phyloP scores from a whole-genome alignment of 2,888 invertebrate species.

The Isoperla grammatica region DNA sequence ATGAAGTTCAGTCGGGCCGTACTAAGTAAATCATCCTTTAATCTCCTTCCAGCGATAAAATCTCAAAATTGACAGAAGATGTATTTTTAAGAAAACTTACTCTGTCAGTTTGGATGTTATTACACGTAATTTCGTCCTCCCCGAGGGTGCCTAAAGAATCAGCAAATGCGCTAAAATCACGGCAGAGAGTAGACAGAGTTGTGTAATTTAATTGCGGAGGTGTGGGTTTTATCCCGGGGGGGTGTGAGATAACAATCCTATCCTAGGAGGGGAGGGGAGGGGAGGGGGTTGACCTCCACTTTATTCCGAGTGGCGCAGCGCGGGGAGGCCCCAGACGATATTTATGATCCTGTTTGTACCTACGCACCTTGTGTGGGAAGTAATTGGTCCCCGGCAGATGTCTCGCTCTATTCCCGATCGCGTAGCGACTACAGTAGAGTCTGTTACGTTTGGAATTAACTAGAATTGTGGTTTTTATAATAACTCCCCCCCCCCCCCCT shows the following conservation, averaged over 20 bases:
- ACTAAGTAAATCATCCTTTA: too few relatives aligned
- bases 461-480: too few relatives aligned
- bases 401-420: background rate
- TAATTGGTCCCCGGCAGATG: conserved; percentile 8
- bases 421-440: too few relatives aligned
- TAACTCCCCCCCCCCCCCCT: too few relatives aligned
- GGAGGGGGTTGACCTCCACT: conserved; percentile 5
- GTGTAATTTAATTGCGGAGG: conserved; percentile 7
- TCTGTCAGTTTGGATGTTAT: too few relatives aligned
- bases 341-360: conserved; percentile 13
- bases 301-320: background rate
- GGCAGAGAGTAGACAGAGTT: background rate
- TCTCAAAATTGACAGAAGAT: too few relatives aligned
- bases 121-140: background rate
- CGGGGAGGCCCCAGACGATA: too few relatives aligned
- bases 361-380: background rate
- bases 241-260: conserved; percentile 11
- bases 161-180: background rate
- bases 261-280: background rate
- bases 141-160: background rate
- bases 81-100: too few relatives aligned
- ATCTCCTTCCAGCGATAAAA: too few relatives aligned
- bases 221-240: background rate
- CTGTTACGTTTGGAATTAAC: too few relatives aligned
- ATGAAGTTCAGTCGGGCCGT: too few relatives aligned